These are phyloP conservation scores for Zoanthus solanderi DNA, from an alignment of 92 coral and sea anemone species.

Conservation along the genomic window DNA sequence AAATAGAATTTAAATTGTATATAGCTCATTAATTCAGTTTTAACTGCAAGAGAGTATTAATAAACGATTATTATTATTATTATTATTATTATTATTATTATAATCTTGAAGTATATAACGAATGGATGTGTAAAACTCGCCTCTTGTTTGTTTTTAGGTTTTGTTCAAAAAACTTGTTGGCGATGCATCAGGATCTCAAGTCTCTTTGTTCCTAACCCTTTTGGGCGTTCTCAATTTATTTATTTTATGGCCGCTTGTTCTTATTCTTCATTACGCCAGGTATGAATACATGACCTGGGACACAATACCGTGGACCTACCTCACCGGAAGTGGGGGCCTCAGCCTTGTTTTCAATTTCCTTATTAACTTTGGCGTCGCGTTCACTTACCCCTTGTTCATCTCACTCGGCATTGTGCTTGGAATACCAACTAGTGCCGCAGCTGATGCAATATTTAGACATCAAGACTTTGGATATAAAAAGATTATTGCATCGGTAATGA, in stretches of 20 bases:
- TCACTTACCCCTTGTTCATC: constrained; percentile 88
- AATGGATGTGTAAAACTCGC: too few species aligned
- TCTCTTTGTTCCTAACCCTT: constrained; percentile 80
- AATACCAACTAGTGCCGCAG: constrained; percentile 84
- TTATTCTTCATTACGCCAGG: constrained; percentile 71
- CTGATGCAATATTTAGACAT: constrained; percentile 74
- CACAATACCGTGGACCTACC: constrained; percentile 79
- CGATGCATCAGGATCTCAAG: constrained; percentile 74
- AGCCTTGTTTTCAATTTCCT: constrained; percentile 76
- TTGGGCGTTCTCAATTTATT: constrained; percentile 72
- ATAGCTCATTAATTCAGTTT: too few species aligned
- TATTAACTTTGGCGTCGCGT: constrained; percentile 91
- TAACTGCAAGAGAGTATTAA: too few species aligned
- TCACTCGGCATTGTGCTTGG: constrained; percentile 94
- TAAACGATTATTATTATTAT: too few species aligned
- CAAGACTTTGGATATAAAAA: constrained; percentile 68
- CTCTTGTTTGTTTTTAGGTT: constrained; percentile 48
- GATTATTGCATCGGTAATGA: constrained; percentile 75
- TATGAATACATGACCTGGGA: constrained; percentile 77
- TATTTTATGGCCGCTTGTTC: constrained; percentile 81
- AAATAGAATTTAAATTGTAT: too few species aligned
- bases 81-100: too few species aligned
- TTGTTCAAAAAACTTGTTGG: constrained; percentile 73
- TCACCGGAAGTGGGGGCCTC: constrained; percentile 76
- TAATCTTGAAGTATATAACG: too few species aligned